Percentiles rank a stretch among this genome's conserved stretches.
Conservation (phyloP, 2,888 invertebrate genomes). For the Macroteleia sp. region DNA sequence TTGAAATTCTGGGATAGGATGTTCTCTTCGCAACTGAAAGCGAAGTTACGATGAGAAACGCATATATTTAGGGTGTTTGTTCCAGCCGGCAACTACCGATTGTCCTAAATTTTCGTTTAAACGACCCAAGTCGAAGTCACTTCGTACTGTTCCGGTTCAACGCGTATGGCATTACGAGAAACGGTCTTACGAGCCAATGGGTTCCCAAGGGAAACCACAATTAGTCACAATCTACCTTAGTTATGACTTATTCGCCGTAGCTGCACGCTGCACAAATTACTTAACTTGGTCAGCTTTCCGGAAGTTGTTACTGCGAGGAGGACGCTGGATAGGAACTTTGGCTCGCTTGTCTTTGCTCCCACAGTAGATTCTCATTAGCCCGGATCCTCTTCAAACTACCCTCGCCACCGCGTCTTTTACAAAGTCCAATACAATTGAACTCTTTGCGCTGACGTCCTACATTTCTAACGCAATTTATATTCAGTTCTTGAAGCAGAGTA, state of each 20-base stretch:
- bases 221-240: constrained; percentile 83
- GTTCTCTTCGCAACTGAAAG: background rate
- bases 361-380: constrained; percentile 77
- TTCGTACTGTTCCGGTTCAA: constrained; percentile 60
- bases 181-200: constrained; percentile 64
- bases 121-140: constrained; percentile 68
- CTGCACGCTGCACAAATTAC: constrained; percentile 80
- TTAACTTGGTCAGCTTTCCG: constrained; percentile 80
- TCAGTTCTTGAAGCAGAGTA: constrained; percentile 8
- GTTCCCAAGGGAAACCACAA: constrained; percentile 74
- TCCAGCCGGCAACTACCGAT: constrained; percentile 67
- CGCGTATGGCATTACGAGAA: constrained; percentile 57
- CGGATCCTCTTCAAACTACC: constrained; percentile 32
- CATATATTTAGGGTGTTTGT: constrained; percentile 47
- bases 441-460: constrained; percentile 25
- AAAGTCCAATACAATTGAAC: constrained; percentile 51
- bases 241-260: constrained; percentile 82
- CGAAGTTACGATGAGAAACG: constrained; percentile 10
- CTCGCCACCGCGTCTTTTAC: constrained; percentile 20
- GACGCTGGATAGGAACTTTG: constrained; percentile 69
- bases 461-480: constrained; percentile 45
- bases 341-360: constrained; percentile 68
- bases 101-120: constrained; percentile 74
- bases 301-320: constrained; percentile 71
- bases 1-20: background rate